Conservation (phyloP, 2,113 vertebrate species). For the Monopterus albus region DNA sequence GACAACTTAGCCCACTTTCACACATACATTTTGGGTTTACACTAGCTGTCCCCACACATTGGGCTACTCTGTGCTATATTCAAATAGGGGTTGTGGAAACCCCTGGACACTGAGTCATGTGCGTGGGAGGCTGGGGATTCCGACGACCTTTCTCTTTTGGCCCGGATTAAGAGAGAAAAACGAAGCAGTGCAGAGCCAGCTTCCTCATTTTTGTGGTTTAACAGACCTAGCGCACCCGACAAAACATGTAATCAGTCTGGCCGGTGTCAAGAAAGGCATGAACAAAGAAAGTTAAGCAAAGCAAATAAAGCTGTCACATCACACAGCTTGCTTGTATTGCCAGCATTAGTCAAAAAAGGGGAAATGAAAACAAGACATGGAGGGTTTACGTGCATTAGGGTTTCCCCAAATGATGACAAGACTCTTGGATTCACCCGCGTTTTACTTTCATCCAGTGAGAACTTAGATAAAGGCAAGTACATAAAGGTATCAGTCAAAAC, state of each 20-base stretch:
- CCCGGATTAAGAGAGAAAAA: conserved; percentile 36
- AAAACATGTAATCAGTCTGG: background rate
- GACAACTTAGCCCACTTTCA: background rate
- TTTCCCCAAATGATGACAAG: conserved; percentile 56
- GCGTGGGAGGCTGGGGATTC: conserved; percentile 83
- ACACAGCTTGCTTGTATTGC: conserved; percentile 36
- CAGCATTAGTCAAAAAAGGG: conserved; percentile 56
- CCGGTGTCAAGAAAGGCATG: background rate
- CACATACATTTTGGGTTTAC: background rate
- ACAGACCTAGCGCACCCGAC: conserved; percentile 1
- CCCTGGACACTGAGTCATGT: conserved; percentile 83
- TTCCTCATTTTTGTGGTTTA: conserved; percentile 73
- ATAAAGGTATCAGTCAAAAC: conserved; percentile 8
- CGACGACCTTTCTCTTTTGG: conserved; percentile 70
- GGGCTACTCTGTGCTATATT: conserved; percentile 63
- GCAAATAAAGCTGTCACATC: conserved; percentile 3
- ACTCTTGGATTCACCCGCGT: conserved; percentile 49
- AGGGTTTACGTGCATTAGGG: conserved; percentile 48
- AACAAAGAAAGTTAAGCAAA: conserved; percentile 25
- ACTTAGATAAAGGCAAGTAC: background rate
- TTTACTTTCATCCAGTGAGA: conserved; percentile 19
- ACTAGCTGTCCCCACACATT: background rate
- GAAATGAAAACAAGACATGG: conserved; percentile 62
- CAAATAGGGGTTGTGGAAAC: conserved; percentile 77
- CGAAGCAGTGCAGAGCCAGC: conserved; percentile 22